Evolutionary conservation across 2,888 invertebrate genomes (phyloP).

Genomic region (Mactromeris polynyma): DNA sequence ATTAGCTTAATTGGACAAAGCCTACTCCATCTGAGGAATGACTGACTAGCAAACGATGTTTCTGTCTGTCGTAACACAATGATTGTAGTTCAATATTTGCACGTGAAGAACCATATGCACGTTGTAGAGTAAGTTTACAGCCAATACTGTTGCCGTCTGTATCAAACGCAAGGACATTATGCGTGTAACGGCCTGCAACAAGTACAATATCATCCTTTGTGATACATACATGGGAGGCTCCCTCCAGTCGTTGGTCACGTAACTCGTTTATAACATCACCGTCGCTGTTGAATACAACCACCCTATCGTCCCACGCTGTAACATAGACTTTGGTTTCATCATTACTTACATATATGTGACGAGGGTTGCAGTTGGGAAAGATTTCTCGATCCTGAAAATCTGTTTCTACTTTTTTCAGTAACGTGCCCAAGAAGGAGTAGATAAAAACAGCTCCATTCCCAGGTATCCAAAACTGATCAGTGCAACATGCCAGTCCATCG

Average conservation of each 20-base stretch:
- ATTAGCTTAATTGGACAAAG: too few species aligned
- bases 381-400: not conserved
- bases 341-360: not conserved
- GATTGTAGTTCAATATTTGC: too few species aligned
- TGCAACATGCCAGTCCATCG: not conserved
- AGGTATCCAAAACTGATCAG: not conserved
- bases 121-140: too few species aligned
- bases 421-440: not conserved
- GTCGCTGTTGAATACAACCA: not conserved
- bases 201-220: not conserved
- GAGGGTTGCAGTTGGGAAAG: not conserved
- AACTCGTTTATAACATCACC: not conserved
- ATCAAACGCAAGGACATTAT: not conserved
- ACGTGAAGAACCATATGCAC: too few species aligned
- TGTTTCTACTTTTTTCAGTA: not conserved
- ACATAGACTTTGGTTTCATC: slow-evolving; percentile 3
- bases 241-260: not conserved
- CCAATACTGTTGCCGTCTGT: slow-evolving; percentile 4
- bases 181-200: not conserved
- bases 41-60: too few species aligned
- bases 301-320: not conserved
- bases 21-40: too few species aligned
- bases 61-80: too few species aligned
- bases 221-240: not conserved
- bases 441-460: not conserved